Conservation (phyloP, 2,888 invertebrate genomes). For the Drosophila fulvimacula region DNA sequence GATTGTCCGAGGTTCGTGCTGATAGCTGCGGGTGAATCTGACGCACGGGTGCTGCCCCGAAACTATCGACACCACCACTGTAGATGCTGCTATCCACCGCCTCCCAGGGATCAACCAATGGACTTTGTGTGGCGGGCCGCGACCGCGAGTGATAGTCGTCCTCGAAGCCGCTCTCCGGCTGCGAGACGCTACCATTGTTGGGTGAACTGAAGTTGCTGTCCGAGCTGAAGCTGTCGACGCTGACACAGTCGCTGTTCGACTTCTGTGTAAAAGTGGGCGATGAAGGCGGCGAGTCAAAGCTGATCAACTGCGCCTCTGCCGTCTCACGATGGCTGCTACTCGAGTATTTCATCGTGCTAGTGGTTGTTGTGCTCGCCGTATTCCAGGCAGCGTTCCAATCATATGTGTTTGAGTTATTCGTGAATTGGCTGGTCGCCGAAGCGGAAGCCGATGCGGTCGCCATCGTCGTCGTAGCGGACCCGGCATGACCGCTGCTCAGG, state of each 20-base stretch:
- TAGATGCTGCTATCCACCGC: conserved; percentile 72
- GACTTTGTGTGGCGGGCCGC: conserved; percentile 85
- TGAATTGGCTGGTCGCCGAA: conserved; percentile 15
- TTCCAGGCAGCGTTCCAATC: conserved; percentile 82
- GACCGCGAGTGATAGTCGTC: conserved; percentile 88
- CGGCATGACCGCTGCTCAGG: conserved; percentile 73
- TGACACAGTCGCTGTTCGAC: conserved; percentile 90
- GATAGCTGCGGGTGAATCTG: conserved; percentile 64
- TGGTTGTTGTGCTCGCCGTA: conserved; percentile 42
- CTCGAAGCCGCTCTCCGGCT: conserved; percentile 92
- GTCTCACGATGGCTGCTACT: conserved; percentile 38
- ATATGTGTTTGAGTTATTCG: conserved; percentile 26
- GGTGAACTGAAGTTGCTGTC: conserved; percentile 88
- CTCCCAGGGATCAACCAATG: conserved; percentile 84
- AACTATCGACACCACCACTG: conserved; percentile 54
- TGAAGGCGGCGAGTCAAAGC: conserved; percentile 90
- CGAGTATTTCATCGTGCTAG: conserved; percentile 16
- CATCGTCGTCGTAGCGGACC: conserved; percentile 23
- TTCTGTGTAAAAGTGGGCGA: conserved; percentile 91
- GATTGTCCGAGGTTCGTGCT: conserved; percentile 85
- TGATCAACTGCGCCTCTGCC: conserved; percentile 87
- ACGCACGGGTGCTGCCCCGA: conserved; percentile 84
- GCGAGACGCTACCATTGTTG: conserved; percentile 88
- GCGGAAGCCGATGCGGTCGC: conserved; percentile 14
- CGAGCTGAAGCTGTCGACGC: conserved; percentile 91